Evolutionary conservation across 2,888 invertebrate genomes (phyloP), one percentile per base, ranked within the genome.

Genomic region (Drosophila fungiperda): DNA sequence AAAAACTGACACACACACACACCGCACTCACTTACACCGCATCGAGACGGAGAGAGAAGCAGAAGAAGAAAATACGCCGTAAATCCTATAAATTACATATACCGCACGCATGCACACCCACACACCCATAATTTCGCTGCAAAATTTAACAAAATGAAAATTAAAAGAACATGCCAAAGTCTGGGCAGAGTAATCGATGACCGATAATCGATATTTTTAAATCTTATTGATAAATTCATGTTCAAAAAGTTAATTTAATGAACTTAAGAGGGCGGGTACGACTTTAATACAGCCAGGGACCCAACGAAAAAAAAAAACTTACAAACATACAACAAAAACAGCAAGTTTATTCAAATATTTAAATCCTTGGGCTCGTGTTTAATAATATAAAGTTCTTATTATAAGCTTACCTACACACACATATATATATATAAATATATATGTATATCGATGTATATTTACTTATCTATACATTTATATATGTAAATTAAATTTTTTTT

Each of bases 111-210:
- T 17, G 17, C 36, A 48, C 29, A 35, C 2, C 9, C 17, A 32
- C 42, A 52, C 35, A 66, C 40, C 60, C 42, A 65, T 57, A 23
- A 29, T 36, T 59, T 61, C 40, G 65, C 35, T 45, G 40, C 15
- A 54, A 49, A 64, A 54, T 66, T 62, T 7, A 12, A 35, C 17
- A n/a, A 38, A 40, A 35, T 6, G 4, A 45, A 32, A 17, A 35
- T 11, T 15, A 20, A 32, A n/a, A 66, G 23, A 63, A 38, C 38
- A 68, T 55, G 68, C 66, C 68, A 68, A 68, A 68, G 68, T 68
- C 49, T 50, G 55, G 55, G 66, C 55, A 65, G 33, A 55, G 33
- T 40, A 53, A 52, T 52, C 40, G 38, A 50, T 35, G 20, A 32
- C 52, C 54, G 49, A 55, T 54, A 54, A 32, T 61, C 54, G 49